These are phyloP conservation scores for Gymnocephalus cernua DNA, from an alignment of 2,113 vertebrate species.

Conservation along the genomic window DNA sequence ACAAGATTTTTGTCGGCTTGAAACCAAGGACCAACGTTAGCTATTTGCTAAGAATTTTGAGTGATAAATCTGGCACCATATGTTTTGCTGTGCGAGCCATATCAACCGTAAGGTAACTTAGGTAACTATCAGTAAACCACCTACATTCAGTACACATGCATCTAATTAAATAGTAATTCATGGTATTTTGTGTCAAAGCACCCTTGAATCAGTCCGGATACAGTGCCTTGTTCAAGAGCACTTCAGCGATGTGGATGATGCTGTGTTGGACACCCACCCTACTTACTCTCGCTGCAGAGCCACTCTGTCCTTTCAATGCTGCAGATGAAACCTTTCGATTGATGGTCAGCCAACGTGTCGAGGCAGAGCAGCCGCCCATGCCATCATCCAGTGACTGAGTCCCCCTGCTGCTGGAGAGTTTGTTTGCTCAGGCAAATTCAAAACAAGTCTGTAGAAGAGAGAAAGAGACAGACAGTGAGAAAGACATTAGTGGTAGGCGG, in stretches of 20 bases:
- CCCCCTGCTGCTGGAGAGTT: constrained; percentile 30
- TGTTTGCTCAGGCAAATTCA: constrained; percentile 38
- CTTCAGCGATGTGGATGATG: constrained; percentile 21
- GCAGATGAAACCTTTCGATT: constrained; percentile 44
- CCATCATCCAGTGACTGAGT: constrained; percentile 23
- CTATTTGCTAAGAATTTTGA: background rate
- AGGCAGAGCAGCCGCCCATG: constrained; percentile 21
- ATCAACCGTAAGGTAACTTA: background rate
- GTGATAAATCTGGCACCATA: too few species aligned
- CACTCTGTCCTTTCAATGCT: constrained; percentile 6
- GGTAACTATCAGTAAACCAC: background rate
- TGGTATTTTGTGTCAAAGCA: constrained; percentile 16
- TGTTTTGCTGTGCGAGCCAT: background rate
- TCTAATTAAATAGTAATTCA: constrained; percentile 33
- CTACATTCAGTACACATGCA: constrained; percentile 9
- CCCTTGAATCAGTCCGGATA: constrained; percentile 17
- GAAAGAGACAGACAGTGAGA: constrained; percentile 23
- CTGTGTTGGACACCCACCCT: constrained; percentile 22
- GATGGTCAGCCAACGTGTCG: constrained; percentile 31
- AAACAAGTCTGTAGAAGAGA: constrained; percentile 18
- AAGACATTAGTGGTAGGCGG: constrained; percentile 13
- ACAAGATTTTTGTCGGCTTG: background rate
- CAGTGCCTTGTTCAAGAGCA: constrained; percentile 29
- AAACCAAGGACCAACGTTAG: background rate
- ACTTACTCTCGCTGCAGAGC: constrained; percentile 6